Percentiles rank a stretch among this genome's conserved stretches.
phyloP scores from a whole-genome alignment of 2,797 vertebrate genomes.

The Enteromius paludinosus region DNA sequence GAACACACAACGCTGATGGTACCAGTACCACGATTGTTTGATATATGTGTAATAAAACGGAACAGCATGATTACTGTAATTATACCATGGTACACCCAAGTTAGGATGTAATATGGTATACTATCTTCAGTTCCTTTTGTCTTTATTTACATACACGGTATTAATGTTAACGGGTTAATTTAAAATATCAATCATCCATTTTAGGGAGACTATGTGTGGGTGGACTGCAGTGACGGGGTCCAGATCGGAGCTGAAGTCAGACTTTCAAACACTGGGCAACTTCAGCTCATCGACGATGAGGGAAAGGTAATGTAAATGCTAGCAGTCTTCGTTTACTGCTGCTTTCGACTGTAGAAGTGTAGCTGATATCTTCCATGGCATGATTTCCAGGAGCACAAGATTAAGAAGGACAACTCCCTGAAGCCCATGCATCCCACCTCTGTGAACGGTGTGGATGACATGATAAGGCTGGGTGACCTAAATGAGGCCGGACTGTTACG shows the following conservation, averaged over 20 bases:
- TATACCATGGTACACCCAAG: not conserved
- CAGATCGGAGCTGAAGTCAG: conserved; percentile 89
- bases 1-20: not conserved
- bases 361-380: not conserved
- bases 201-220: conserved; percentile 95
- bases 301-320: conserved; percentile 85
- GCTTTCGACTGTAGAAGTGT: conserved; percentile 29
- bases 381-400: conserved; percentile 85
- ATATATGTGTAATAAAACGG: not conserved
- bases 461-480: conserved; percentile 92
- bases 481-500: conserved; percentile 92
- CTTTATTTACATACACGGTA: not conserved
- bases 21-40: not conserved
- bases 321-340: not conserved
- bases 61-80: not conserved
- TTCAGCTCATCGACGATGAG: conserved; percentile 91
- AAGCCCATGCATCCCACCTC: conserved; percentile 91
- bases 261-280: conserved; percentile 81
- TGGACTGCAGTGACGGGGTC: conserved; percentile 78
- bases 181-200: conserved; percentile 1
- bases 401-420: conserved; percentile 76
- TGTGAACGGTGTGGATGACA: conserved; percentile 90
- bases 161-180: not conserved
- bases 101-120: not conserved
- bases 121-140: not conserved